Evolutionary conservation across 2,113 vertebrate genomes (phyloP).

Genomic region (Rafetus swinhoei): DNA sequence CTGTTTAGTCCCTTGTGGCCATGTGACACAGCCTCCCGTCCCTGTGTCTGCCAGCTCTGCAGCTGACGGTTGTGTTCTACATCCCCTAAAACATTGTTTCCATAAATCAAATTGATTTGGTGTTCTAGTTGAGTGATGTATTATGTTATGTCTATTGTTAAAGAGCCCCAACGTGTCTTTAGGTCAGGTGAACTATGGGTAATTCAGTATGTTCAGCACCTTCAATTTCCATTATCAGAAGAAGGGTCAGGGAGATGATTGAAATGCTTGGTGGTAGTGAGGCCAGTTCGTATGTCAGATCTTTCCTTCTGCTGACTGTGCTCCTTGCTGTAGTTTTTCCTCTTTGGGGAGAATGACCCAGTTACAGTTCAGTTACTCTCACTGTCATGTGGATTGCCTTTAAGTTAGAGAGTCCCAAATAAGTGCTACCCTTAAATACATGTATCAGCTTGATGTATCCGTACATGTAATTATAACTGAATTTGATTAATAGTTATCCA

Average conservation of each 20-base stretch:
- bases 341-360: background rate
- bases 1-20: background rate
- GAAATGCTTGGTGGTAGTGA: background rate
- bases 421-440: background rate
- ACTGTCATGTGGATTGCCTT: background rate
- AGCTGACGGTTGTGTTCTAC: background rate
- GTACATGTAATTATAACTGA: background rate
- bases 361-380: background rate
- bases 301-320: background rate
- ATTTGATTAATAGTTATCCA: background rate
- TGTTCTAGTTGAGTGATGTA: rapidly evolving
- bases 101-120: background rate
- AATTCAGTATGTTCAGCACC: rapidly evolving
- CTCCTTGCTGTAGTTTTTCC: background rate
- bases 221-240: background rate
- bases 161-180: background rate
- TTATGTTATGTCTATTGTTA: rapidly evolving
- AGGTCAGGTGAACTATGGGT: background rate
- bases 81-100: background rate
- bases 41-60: background rate
- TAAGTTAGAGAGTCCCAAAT: background rate
- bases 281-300: background rate
- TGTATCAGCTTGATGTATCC: background rate
- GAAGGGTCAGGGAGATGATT: background rate
- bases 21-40: too few species aligned